These are phyloP conservation scores for Aurelia sp. DNA, from an alignment of 30 jellyfish, hydroid and myxozoan species.

Conservation along the genomic window DNA sequence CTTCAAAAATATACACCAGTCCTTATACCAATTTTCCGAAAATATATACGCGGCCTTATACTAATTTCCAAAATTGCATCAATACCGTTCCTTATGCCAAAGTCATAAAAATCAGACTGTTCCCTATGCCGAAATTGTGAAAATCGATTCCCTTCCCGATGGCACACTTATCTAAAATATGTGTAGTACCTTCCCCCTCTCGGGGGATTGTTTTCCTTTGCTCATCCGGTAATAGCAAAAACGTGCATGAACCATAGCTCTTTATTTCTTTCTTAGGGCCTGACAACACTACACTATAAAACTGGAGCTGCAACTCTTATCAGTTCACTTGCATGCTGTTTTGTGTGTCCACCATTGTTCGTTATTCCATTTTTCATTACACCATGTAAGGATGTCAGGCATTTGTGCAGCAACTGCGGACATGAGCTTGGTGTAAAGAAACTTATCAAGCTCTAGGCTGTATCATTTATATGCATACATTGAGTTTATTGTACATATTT, in stretches of 20 bases:
- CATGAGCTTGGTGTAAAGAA: constrained; percentile 24
- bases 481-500: background rate
- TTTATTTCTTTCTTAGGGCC: constrained; percentile 21
- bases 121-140: too few relatives aligned
- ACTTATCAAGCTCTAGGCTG: background rate
- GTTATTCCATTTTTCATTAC: constrained; percentile 26
- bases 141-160: too few relatives aligned
- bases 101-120: too few relatives aligned
- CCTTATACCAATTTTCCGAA: too few relatives aligned
- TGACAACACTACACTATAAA: constrained; percentile 11
- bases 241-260: background rate
- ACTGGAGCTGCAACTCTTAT: constrained; percentile 46
- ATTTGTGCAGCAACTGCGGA: constrained; percentile 32
- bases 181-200: too few relatives aligned
- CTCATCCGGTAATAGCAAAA: too few relatives aligned
- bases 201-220: too few relatives aligned
- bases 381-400: constrained; percentile 56
- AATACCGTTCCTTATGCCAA: too few relatives aligned
- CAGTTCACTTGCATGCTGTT: constrained; percentile 40
- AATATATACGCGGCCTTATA: too few relatives aligned
- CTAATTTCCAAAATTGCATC: too few relatives aligned
- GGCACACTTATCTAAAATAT: too few relatives aligned
- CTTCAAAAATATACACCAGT: too few relatives aligned
- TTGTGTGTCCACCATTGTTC: constrained; percentile 41
- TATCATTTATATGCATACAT: background rate